Percentiles rank a stretch among this genome's conserved stretches.
Conservation (phyloP, 2,797 vertebrate species). For the Dromococcyx pavoninus region DNA sequence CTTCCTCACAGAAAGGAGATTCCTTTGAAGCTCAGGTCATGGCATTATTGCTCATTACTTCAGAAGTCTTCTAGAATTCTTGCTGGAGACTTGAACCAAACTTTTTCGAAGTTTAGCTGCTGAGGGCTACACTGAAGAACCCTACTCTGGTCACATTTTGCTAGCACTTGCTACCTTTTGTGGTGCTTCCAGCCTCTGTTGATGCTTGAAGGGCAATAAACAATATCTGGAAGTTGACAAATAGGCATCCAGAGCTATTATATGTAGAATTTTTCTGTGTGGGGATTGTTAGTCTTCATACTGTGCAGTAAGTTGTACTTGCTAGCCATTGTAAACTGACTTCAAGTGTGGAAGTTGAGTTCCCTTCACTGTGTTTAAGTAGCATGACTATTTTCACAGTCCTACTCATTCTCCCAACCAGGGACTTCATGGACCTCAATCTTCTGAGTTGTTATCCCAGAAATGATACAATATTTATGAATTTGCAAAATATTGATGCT, state of each 20-base stretch:
- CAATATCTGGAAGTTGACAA: not conserved
- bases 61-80: not conserved
- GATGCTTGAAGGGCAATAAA: not conserved
- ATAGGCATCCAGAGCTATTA: not conserved
- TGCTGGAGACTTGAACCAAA: not conserved
- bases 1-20: not conserved
- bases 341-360: not conserved
- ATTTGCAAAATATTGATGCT: not conserved
- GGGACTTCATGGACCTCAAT: not conserved
- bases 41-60: not conserved
- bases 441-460: not conserved
- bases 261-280: not conserved
- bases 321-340: accelerated
- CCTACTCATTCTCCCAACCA: not conserved
- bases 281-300: not conserved
- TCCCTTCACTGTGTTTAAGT: not conserved
- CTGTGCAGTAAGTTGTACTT: accelerated
- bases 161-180: not conserved
- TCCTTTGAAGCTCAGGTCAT: not conserved
- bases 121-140: not conserved
- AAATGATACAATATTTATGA: not conserved
- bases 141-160: not conserved
- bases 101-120: not conserved
- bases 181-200: not conserved
- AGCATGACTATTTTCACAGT: not conserved